Conservation (phyloP, 2,888 invertebrate species). For the Folsomia manolachei region DNA sequence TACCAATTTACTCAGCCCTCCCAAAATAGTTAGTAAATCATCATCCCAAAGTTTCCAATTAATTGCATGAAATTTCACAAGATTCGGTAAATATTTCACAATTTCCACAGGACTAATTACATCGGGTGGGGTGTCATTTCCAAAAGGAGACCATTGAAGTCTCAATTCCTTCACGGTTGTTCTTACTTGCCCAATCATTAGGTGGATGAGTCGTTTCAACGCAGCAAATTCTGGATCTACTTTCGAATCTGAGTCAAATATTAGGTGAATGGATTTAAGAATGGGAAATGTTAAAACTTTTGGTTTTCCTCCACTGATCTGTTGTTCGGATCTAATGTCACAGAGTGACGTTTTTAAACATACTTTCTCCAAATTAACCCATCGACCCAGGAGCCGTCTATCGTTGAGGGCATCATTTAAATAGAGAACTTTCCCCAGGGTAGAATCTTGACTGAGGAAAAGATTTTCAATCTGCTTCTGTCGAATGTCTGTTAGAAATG, state of each 20-base stretch:
- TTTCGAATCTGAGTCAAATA: slow-evolving; percentile 15
- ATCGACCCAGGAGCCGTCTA: not conserved
- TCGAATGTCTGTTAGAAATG: slow-evolving; percentile 8
- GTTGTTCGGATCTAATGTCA: slow-evolving; percentile 17
- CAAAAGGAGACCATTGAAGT: slow-evolving; percentile 9
- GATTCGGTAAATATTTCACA: slow-evolving; percentile 8
- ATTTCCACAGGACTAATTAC: not conserved
- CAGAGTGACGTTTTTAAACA: slow-evolving; percentile 2
- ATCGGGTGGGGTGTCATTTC: slow-evolving; percentile 12
- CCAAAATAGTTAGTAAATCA: not conserved
- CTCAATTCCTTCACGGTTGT: not conserved
- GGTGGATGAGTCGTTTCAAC: not conserved
- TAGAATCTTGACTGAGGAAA: slow-evolving; percentile 8
- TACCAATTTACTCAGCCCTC: not conserved
- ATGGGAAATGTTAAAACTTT: not conserved
- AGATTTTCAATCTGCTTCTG: slow-evolving; percentile 14
- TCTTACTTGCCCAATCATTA: not conserved
- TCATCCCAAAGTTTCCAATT: slow-evolving; percentile 17
- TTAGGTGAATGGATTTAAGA: slow-evolving; percentile 3
- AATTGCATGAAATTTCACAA: slow-evolving; percentile 3
- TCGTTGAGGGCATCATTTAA: slow-evolving; percentile 6
- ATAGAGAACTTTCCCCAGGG: slow-evolving; percentile 5
- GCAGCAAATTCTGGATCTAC: not conserved
- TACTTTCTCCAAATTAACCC: slow-evolving; percentile 13
- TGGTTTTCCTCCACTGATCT: not conserved